Conservation (phyloP, 2,797 vertebrate genomes). For the Oreochromis mossambicus region DNA sequence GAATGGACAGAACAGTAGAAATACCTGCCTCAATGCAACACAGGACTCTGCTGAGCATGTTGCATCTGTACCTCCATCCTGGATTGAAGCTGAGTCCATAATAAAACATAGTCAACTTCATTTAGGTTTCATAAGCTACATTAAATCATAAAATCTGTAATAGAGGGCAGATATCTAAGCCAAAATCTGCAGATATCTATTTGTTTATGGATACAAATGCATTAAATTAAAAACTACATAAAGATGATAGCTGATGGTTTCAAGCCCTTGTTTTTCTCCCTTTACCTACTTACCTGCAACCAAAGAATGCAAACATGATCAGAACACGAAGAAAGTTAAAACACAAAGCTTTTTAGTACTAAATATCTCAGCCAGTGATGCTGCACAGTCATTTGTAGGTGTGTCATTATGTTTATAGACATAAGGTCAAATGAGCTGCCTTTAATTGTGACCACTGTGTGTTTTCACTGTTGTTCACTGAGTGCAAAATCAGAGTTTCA, state of each 20-base stretch:
- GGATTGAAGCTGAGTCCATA: neutral
- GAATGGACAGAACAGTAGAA: neutral
- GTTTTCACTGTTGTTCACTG: neutral
- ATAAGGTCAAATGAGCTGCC: neutral
- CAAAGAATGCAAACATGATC: neutral
- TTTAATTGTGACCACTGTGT: neutral
- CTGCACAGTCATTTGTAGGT: neutral
- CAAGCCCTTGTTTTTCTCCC: neutral
- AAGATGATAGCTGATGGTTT: neutral
- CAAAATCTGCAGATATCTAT: neutral
- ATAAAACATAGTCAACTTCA: neutral
- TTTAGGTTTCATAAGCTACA: neutral
- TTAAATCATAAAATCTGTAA: neutral
- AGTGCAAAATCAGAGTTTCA: neutral
- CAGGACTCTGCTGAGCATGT: neutral
- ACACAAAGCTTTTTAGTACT: neutral
- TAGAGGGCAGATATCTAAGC: neutral
- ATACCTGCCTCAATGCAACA: neutral
- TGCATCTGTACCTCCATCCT: neutral
- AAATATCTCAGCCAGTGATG: neutral
- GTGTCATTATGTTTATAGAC: neutral
- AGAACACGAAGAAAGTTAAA: neutral
- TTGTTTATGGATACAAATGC: neutral
- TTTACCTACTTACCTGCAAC: neutral
- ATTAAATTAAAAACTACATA: neutral